Evolutionary conservation across 2,888 invertebrate genomes (phyloP), one percentile per base, ranked within the genome.

Genomic region (Phorcus lineatus): DNA sequence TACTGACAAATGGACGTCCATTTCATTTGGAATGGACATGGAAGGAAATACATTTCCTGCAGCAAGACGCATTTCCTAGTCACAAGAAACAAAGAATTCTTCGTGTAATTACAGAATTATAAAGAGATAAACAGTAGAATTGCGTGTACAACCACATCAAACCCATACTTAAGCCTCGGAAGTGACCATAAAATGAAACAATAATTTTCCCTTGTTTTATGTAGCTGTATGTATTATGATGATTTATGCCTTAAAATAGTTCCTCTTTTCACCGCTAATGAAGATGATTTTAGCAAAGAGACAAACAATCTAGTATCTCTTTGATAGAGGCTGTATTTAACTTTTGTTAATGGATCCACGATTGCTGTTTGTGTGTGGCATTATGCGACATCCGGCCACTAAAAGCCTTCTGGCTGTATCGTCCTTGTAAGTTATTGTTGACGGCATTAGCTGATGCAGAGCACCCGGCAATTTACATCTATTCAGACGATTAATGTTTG

Each of bases 41-140:
- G 22, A 24, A 62, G 62, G 62, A 62, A 62, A n/a, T 62, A 62
- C 62, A 62, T 62, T 62, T 62, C 62, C 62, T 62, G 28, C 28
- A 16, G 62, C 24, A 62, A 62, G 24, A 62, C 4, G 24, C 62
- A 62, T 62, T 62, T 62, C 62, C 62, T 62, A 13, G 62, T 62
- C 28, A 28, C 28, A 9, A 47, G 47, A 47, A 11, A 11, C 47
- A 47, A 47, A 47, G 47, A 47, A 47, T 47, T 47, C 7, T 47
- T 6, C 47, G 11, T 47, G 47, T 47, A 47, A 47, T 47, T 47
- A 47, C 9, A 47, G 47, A 47, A 47, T 47, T 47, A 47, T 47
- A 47, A 47, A 47, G 47, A 47, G 47, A 47, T 47, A 47, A 47
- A 47, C 47, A 47, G 47, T 11, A 47, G 47, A 47, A 47, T 47